Evolutionary conservation across 2,113 vertebrate genomes (phyloP), one percentile per base, ranked within the genome.

Genomic region (Podarcis cretensis): DNA sequence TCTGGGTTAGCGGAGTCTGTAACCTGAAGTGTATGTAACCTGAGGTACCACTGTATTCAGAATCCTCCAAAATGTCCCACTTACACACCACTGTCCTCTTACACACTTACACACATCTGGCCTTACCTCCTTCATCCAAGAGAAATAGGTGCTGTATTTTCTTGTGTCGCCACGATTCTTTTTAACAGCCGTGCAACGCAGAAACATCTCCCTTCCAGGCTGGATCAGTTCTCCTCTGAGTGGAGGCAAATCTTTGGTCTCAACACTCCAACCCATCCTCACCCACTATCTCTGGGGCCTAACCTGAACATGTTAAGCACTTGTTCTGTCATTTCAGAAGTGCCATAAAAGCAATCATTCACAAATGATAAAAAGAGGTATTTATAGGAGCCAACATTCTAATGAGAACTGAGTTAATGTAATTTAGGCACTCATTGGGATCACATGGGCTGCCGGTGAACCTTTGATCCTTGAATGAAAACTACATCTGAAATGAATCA

Each of bases 331-430:
- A 59, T 88, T 80, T 82, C 37, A 30, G 78, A 87, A 43, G 27
- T 21, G 32, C 20, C 73, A 74, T 82, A 87, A 82, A 65, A 74
- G 68, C 79, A 57, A 74, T 81, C 40, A 43, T 74, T 81, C 86
- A 63, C 66, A 7, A 65, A 76, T 76, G 80, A 66, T 66, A 65
- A 85, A 85, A 75, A 25, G 81, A 48, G 21, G 63, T 23, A 37
- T 83, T 3, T 71, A 57, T 32, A 9, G n/a, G 37, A 37, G 57
- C 35, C 1, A 25, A 35, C 32, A 4, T 40, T 59, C 69, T 73
- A 87, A 6, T 25, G 68, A 81, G 83, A 32, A 32, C 1, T 40
- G 78, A 83, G 40, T 81, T 32, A 54, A 80, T 1, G 14, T 63
- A 14, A 87, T 87, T 35, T 83, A 37, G 25, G 59, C 27, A 40